These are phyloP conservation scores for Abrostola triplasia DNA, from an alignment of 2,888 invertebrate species.

Conservation along the genomic window DNA sequence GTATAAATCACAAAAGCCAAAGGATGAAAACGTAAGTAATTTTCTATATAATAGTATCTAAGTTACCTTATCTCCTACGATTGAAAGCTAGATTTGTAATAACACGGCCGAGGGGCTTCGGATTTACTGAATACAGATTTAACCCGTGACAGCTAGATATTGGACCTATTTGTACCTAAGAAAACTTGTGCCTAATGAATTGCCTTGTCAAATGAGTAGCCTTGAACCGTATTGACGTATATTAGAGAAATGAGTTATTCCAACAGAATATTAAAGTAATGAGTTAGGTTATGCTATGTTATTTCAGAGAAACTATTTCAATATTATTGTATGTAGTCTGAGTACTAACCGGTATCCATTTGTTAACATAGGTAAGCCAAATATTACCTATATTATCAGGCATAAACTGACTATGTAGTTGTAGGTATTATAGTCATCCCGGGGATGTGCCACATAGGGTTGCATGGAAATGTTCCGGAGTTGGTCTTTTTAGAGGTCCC, in stretches of 20 bases:
- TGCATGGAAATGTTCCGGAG: too few species aligned
- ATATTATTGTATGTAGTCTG: too few species aligned
- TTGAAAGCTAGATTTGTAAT: constrained; percentile 13
- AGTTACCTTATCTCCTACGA: neutral
- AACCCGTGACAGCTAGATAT: constrained; percentile 9
- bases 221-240: constrained; percentile 4
- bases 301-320: neutral
- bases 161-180: constrained; percentile 1
- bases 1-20: neutral
- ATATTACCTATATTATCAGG: too few species aligned
- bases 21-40: neutral
- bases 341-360: too few species aligned
- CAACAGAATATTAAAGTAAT: neutral
- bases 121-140: constrained; percentile 18
- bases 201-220: constrained; percentile 19
- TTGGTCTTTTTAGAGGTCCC: too few species aligned
- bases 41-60: neutral
- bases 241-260: neutral
- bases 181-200: constrained; percentile 21
- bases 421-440: too few species aligned
- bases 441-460: too few species aligned
- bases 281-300: neutral
- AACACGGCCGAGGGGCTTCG: constrained; percentile 4
- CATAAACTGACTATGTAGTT: too few species aligned
- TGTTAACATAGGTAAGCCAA: too few species aligned